These are phyloP conservation scores for Grallaria varia DNA, from an alignment of 2,113 vertebrate genomes.

Conservation along the genomic window DNA sequence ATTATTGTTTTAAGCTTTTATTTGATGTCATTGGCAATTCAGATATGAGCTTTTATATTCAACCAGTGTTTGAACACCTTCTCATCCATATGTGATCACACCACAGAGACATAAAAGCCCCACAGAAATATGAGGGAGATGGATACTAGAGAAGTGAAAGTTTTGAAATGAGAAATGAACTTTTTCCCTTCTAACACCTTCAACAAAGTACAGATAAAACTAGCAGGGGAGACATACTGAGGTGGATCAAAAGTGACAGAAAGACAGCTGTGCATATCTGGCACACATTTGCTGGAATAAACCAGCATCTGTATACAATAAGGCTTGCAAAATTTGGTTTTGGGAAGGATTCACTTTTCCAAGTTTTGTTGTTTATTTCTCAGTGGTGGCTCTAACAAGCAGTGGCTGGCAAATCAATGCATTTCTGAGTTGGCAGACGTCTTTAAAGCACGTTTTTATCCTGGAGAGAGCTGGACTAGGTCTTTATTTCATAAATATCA, in stretches of 20 bases:
- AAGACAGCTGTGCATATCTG: conserved; percentile 46
- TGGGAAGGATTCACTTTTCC: background rate
- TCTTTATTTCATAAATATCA: conserved; percentile 4
- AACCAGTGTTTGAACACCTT: background rate
- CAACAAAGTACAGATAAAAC: background rate
- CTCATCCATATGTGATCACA: background rate
- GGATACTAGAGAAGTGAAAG: background rate
- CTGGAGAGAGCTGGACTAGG: background rate
- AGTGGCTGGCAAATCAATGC: background rate
- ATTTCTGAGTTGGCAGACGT: background rate
- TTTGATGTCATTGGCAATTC: background rate
- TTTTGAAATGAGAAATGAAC: background rate
- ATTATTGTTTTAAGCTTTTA: background rate
- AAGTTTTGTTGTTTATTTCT: conserved; percentile 1
- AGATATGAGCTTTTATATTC: background rate
- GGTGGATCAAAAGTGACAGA: conserved; percentile 61
- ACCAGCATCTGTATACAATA: conserved; percentile 24
- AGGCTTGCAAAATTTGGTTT: background rate
- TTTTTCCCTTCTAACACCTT: conserved; percentile 21
- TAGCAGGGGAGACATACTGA: background rate
- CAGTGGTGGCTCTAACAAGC: background rate
- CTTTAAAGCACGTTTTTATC: background rate
- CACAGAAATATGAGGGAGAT: background rate
- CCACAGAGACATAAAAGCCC: background rate
- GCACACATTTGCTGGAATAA: conserved; percentile 17